Base-by-base conservation (phyloP, 2,888 invertebrate species). In the Eupeodes luniger region DNA sequence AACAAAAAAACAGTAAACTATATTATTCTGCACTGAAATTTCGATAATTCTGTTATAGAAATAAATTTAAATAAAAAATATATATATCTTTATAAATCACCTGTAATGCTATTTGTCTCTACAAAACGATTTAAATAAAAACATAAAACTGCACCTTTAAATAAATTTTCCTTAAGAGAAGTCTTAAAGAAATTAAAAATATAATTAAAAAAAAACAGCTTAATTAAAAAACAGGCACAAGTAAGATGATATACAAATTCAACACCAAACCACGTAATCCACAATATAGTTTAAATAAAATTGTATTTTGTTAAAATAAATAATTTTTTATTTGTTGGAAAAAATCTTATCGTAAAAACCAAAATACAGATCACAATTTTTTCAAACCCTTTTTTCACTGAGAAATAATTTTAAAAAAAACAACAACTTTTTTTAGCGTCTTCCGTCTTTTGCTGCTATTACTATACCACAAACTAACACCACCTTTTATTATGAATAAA, bases 11-110 rank as follows among this genome's bases (percentile, higher is more conserved):
- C 49, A 47, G 84, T 72, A 81, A 88, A 88, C 81, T 27, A 55
- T 66, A 51, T 66, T 85, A 81, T 78, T 85, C 81, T 75, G 88
- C 88, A 88, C 88, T 88, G 88, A 88, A 88, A 88, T 88, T 88
- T 88, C 88, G 88, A 88, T 88, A 88, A 88, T 88, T 40, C 77
- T 81, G 85, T 87, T 80, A 84, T 72, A 76, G 85, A 72, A 70
- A 79, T 62, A 47, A 67, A 57, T 9, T 19, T n/a, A 49, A 64
- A 64, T 7, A 40, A 40, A 40, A 40, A 40, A 40, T 47, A 78
- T 27, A 77, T 64, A 79, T 74, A 53, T 84, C 70, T 76, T 76
- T 76, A 62, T 64, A 83, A 47, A 76, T 78, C 85, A 89, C 86
- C 82, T 89, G 82, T 86, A 81, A 84, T 76, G 82, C 81, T 83